phyloP scores from a whole-genome alignment of 2,888 invertebrate genomes.

The Sphinx pinastri region DNA sequence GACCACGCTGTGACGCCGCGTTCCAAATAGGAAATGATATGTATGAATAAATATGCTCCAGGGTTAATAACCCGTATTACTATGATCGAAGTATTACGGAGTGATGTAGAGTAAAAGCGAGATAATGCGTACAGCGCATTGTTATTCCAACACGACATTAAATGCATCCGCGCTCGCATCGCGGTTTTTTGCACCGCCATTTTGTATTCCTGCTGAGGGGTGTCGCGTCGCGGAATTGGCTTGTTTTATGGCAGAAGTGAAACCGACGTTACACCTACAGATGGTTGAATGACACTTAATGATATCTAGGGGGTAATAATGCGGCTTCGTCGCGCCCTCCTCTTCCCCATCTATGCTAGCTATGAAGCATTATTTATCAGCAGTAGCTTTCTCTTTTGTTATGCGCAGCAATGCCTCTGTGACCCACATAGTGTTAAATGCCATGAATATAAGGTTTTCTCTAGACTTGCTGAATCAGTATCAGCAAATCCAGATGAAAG shows the following conservation, averaged over 20 bases:
- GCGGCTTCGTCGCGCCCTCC: not conserved
- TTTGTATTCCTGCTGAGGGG: constrained; percentile 60
- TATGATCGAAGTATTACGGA: constrained; percentile 35
- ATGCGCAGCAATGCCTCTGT: constrained; percentile 5
- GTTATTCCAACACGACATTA: constrained; percentile 64
- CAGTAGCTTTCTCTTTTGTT: constrained; percentile 29
- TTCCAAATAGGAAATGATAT: constrained; percentile 38
- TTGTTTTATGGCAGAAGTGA: constrained; percentile 75
- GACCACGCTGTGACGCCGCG: constrained; percentile 28
- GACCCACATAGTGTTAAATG: constrained; percentile 22
- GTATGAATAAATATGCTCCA: constrained; percentile 30
- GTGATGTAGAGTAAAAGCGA: constrained; percentile 46
- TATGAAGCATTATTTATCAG: constrained; percentile 13
- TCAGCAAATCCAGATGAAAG: constrained; percentile 20
- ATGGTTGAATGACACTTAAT: constrained; percentile 23
- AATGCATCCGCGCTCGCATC: constrained; percentile 57
- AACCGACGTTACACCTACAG: constrained; percentile 50
- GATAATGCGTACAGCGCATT: constrained; percentile 56
- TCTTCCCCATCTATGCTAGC: constrained; percentile 3
- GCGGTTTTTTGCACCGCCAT: constrained; percentile 69
- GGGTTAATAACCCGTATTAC: constrained; percentile 34
- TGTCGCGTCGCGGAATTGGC: constrained; percentile 57
- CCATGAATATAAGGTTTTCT: constrained; percentile 21
- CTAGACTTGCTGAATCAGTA: constrained; percentile 28
- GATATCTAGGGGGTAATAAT: constrained; percentile 24